Evolutionary conservation across 2,888 invertebrate species (phyloP), one percentile per base, ranked within the genome.

Genomic region (Erannis defoliaria): DNA sequence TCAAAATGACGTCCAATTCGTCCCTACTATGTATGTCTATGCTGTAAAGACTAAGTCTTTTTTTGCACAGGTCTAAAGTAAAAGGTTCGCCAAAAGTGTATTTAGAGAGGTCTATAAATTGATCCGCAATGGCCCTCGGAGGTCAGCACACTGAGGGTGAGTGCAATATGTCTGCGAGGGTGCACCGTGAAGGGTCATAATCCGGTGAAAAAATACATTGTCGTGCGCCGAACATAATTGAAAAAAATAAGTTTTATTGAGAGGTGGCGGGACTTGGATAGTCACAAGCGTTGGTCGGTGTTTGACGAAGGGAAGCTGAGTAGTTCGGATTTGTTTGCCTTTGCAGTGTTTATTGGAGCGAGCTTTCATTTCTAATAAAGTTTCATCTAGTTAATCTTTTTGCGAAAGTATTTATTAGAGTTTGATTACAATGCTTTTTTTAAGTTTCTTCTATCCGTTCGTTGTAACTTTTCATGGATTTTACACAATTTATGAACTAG

Each of bases 121-220:
- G 88, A 88, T 88, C 84, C 80, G 73, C 74, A 80, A 81, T 77
- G 65, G 67, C 70, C 62, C 72, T 67, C 71, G 57, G 78, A 84
- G 88, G 89, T 88, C 86, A 86, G 76, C 78, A 80, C 78, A 73
- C 84, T 68, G 79, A 84, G 87, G 87, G 86, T 80, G 71, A 76
- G 71, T 77, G 82, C 87, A 86, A 88, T 88, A 86, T 86, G 88
- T 85, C 82, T 82, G 74, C 74, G 73, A 82, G 85, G 86, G 84
- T 77, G 82, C 74, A 84, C 85, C 84, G 85, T 86, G 83, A 86
- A 86, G 90, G 92, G 92, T 77, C 82, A 88, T 89, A 89, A 90
- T 88, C 90, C 87, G 72, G 71, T 70, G 78, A 81, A 84, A 87
- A 88, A 88, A 85, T 84, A 86, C 82, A 81, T 73, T 78, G 73